phyloP scores from a whole-genome alignment of 2,113 vertebrate species.

The Terrapene triunguis region DNA sequence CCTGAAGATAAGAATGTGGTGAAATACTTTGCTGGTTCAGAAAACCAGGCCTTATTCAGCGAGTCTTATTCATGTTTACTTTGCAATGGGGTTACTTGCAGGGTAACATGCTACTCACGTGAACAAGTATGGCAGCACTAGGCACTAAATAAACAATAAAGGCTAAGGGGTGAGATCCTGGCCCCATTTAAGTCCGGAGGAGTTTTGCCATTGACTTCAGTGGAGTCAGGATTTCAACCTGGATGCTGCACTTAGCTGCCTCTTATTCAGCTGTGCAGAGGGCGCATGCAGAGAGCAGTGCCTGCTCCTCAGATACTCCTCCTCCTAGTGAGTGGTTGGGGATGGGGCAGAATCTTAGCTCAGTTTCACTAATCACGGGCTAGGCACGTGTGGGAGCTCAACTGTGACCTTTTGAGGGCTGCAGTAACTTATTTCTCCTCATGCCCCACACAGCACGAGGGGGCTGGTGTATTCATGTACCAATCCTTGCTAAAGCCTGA shows the following conservation, averaged over 20 bases:
- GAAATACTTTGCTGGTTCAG: neutral
- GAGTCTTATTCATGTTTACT: neutral
- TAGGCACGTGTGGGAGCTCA: neutral
- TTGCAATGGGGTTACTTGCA: neutral
- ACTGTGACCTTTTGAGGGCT: neutral
- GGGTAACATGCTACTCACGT: neutral
- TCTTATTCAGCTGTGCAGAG: neutral
- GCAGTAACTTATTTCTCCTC: neutral
- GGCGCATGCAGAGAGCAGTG: neutral
- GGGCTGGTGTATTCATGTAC: neutral
- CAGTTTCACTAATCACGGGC: neutral
- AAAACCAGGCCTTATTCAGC: neutral
- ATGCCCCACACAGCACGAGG: neutral
- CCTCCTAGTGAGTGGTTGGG: neutral
- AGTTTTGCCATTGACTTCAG: neutral
- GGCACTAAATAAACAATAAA: neutral
- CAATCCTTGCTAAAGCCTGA: neutral
- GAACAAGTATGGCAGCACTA: neutral
- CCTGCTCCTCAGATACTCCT: neutral
- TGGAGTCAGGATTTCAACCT: neutral
- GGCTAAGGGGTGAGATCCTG: neutral
- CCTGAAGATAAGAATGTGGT: constrained; percentile 1
- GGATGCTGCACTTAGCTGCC: neutral
- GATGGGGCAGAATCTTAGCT: neutral
- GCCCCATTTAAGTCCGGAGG: neutral